These are phyloP conservation scores for Balanococcus diminutus DNA, from an alignment of 2,888 invertebrate genomes.

Conservation along the genomic window DNA sequence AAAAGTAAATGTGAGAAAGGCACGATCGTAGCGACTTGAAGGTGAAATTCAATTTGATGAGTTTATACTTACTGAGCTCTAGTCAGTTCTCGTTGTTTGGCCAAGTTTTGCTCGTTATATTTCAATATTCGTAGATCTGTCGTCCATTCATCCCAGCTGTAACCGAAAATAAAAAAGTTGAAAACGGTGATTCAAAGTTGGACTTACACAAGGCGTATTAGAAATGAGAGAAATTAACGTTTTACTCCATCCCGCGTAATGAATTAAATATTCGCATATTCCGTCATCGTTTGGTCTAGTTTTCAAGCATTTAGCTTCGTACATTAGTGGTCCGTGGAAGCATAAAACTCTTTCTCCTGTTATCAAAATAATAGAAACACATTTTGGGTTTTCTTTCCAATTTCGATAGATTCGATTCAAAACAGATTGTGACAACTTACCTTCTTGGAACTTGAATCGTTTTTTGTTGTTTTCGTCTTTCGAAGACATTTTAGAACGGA, in stretches of 20 bases:
- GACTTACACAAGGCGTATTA: not conserved
- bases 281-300: conserved; percentile 63
- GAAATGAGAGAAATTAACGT: conserved; percentile 5
- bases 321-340: conserved; percentile 94
- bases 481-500: not conserved
- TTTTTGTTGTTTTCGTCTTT: conserved; percentile 33
- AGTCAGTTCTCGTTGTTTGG: conserved; percentile 84
- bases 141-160: conserved; percentile 90
- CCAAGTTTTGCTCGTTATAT: conserved; percentile 86
- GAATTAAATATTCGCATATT: conserved; percentile 87
- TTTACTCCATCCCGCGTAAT: conserved; percentile 96
- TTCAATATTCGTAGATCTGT: conserved; percentile 88
- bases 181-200: too few species aligned
- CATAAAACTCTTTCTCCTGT: conserved; percentile 90
- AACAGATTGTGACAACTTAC: not conserved
- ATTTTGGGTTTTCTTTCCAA: not conserved
- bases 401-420: not conserved
- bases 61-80: conserved; percentile 73
- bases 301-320: conserved; percentile 95
- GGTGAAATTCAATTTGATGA: not conserved
- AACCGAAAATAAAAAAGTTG: conserved; percentile 60
- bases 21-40: too few species aligned
- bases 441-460: conserved; percentile 40
- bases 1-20: not conserved
- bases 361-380: not conserved